phyloP scores from a whole-genome alignment of 2,113 vertebrate species.

The Brienomyrus longianalis region DNA sequence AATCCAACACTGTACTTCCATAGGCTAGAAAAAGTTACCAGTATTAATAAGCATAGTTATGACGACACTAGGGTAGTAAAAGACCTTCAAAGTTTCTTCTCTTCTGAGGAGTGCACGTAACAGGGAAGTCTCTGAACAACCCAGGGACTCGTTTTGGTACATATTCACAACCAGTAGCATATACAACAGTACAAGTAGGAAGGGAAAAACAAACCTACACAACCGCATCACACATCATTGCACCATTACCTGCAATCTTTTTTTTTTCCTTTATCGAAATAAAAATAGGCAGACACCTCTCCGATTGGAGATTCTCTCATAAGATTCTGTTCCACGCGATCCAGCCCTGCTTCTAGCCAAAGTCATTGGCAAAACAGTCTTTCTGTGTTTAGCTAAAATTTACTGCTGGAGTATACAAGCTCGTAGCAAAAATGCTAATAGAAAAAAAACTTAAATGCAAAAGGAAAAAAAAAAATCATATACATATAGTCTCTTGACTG shows the following conservation, averaged over 20 bases:
- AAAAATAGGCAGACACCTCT: constrained; percentile 41
- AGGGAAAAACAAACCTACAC: constrained; percentile 64
- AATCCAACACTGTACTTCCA: constrained; percentile 57
- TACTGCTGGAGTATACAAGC: constrained; percentile 62
- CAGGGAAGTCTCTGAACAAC: constrained; percentile 47
- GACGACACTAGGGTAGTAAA: constrained; percentile 50
- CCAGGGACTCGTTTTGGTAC: constrained; percentile 62
- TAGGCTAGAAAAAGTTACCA: constrained; percentile 44
- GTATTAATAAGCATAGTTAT: constrained; percentile 30
- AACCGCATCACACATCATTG: constrained; percentile 63
- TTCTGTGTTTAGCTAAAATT: constrained; percentile 25
- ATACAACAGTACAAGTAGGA: constrained; percentile 57
- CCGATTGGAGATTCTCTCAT: constrained; percentile 34
- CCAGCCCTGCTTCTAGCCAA: constrained; percentile 38
- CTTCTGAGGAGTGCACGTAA: constrained; percentile 50
- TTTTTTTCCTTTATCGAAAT: constrained; percentile 19
- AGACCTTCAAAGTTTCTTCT: constrained; percentile 50
- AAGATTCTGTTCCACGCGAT: constrained; percentile 38
- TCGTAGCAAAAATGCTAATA: constrained; percentile 67
- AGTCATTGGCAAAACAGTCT: constrained; percentile 41
- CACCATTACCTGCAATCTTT: constrained; percentile 53
- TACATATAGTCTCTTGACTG: constrained; percentile 74
- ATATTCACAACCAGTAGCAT: constrained; percentile 64
- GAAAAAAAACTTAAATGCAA: constrained; percentile 70
- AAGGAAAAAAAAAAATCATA: constrained; percentile 52